Conservation (phyloP, 1,140 invertebrate species). For the Drosophila rhopaloa region DNA sequence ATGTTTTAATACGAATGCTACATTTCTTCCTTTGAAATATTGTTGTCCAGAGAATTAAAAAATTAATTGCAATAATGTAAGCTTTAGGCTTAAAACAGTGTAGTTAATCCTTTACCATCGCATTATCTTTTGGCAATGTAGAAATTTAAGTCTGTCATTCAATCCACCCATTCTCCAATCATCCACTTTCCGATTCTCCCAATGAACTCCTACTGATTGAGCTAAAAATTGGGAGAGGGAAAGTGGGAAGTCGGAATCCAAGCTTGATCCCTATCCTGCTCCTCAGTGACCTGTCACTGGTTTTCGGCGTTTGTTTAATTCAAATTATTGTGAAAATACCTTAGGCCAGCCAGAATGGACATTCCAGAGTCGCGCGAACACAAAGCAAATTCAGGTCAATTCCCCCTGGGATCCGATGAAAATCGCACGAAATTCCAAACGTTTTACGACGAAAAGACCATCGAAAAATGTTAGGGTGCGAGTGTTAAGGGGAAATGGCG, state of each 20-base stretch:
- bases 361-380: slow-evolving; percentile 6
- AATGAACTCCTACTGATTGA: not conserved
- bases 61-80: too few relatives aligned
- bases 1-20: too few relatives aligned
- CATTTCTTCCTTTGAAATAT: too few relatives aligned
- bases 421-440: slow-evolving; percentile 67
- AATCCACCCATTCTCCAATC: slow-evolving; percentile 11
- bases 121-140: not conserved
- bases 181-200: slow-evolving; percentile 3
- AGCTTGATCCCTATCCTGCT: not conserved
- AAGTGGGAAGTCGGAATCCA: not conserved
- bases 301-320: slow-evolving; percentile 32
- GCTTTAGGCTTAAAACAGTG: too few relatives aligned
- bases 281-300: not conserved
- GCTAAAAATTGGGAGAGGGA: not conserved
- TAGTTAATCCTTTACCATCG: not conserved
- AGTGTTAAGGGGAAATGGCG: not conserved
- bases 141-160: not conserved
- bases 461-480: slow-evolving; percentile 18
- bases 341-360: slow-evolving; percentile 6
- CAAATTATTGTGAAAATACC: slow-evolving; percentile 53
- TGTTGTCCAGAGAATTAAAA: too few relatives aligned
- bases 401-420: slow-evolving; percentile 29
- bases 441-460: slow-evolving; percentile 46
- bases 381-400: slow-evolving; percentile 67